Evolutionary conservation across 1,140 invertebrate species (phyloP), one percentile per base, ranked within the genome.

Genomic region (Latrodectus geometricus): DNA sequence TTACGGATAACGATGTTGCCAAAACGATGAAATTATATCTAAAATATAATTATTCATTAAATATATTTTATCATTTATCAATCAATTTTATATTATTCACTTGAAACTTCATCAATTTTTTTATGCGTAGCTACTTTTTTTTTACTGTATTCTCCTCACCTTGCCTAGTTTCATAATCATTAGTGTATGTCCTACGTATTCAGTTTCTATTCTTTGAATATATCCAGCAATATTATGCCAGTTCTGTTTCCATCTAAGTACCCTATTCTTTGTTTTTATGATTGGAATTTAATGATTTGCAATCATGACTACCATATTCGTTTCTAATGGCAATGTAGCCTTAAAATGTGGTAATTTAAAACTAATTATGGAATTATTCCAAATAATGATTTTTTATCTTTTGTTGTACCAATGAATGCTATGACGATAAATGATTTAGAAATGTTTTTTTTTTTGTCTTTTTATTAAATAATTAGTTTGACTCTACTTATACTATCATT

Each of bases 291-390:
- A 61, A 61, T 61, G 54, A 61, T 61, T 61, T 2, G 17, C 17
- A 61, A 61, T 35, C 35, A 1, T 61, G 17, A 61, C 54, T 61
- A 0, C 17, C 54, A 17, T 61, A 61, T 61, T 61, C 8, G 54
- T 61, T 61, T 61, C 17, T 61, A 17, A 14, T 17, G 11, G 11
- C 54, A 61, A 14, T 61, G 8, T n/a, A 11, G 20, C 14, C 21
- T 69, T 69, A 69, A 69, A 35, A 35, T 69, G 20, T 21, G 17
- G 68, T n/a, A 20, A n/a, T 69, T 69, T 23, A 69, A 69, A 69
- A 21, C n/a, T 69, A 69, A 69, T 69, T 69, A 69, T 69, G 68
- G 68, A 69, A 69, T 69, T 11, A 21, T 69, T 21, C 20, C n/a
- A 69, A 69, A 69, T 69, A 20, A 11, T 69, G 7, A 20, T 69